Conservation (phyloP, 2,888 invertebrate species). For the Agrilus cyanescens region DNA sequence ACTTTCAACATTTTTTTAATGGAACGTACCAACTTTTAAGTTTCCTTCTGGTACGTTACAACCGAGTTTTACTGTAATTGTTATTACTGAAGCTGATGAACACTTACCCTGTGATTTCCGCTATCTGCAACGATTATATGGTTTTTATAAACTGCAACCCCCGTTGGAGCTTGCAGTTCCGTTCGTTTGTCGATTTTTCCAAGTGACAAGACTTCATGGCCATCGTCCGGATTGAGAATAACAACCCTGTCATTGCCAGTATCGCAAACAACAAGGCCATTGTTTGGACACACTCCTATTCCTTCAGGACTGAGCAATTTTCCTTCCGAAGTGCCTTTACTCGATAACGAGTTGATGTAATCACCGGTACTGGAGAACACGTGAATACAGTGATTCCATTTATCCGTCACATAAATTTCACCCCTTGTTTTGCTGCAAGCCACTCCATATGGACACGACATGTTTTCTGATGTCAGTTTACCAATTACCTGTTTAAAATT, state of each 20-base stretch:
- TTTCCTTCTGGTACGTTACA: too few relatives aligned
- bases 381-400: constrained; percentile 58
- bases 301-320: constrained; percentile 64
- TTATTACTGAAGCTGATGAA: too few relatives aligned
- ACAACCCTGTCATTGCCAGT: constrained; percentile 65
- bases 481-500: constrained; percentile 37
- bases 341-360: constrained; percentile 47
- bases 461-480: constrained; percentile 41
- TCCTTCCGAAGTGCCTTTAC: constrained; percentile 50
- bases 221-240: constrained; percentile 44
- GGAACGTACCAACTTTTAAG: too few relatives aligned
- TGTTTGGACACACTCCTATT: constrained; percentile 44
- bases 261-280: constrained; percentile 59
- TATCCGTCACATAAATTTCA: constrained; percentile 51
- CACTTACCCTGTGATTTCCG: constrained; percentile 52
- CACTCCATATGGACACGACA: constrained; percentile 51
- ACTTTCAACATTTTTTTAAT: too few relatives aligned
- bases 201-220: constrained; percentile 48
- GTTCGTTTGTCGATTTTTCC: constrained; percentile 42
- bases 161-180: constrained; percentile 59
- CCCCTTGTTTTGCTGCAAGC: constrained; percentile 44
- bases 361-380: constrained; percentile 54
- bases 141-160: constrained; percentile 49
- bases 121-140: constrained; percentile 50
- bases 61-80: too few relatives aligned